Base-by-base conservation (phyloP, 2,888 invertebrate species). In the Orthosia gothica region DNA sequence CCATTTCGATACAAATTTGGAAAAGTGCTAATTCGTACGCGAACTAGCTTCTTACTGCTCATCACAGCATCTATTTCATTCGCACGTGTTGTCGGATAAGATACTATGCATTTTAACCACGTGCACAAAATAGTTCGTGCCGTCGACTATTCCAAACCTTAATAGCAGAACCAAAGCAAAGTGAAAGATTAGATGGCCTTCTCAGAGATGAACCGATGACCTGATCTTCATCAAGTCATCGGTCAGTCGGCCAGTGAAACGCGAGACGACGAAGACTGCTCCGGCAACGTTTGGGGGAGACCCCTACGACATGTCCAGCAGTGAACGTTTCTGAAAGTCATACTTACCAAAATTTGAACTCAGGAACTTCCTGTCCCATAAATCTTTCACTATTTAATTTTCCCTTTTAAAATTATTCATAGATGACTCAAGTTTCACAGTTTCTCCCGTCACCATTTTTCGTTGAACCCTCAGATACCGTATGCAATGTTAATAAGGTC, bases 401-500 rank as follows among this genome's bases (percentile, higher is more conserved):
- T 77, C 74, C 65, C 80, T 77, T 77, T 72, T 61, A 59, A 81
- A 76, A 76, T 81, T 76, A 65, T 81, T 81, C 71, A 71, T 57
- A 71, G 47, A 62, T 80, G 82, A 83, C 76, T 79, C 70, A 78
- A 74, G 67, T 75, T 68, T 71, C 62, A 67, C 57, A 61, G 77
- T 71, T 84, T 83, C 83, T 61, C 76, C 69, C 78, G 77, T 84
- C 79, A 82, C 82, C 83, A 74, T 85, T 90, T 88, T 83, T 81
- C 82, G 80, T 76, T 77, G 81, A 84, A 77, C 70, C 75, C 79
- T 79, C 68, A 20, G 68, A 86, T 83, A 87, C 89, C 87, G 84
- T 79, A 80, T 85, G 86, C 84, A 87, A 85, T 84, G 76, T 69
- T 84, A 84, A 84, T 85, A 82, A 84, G 84, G 78, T 78, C 83